phyloP scores from a whole-genome alignment of 2,113 vertebrate species.

The Lamprologus lemairii region DNA sequence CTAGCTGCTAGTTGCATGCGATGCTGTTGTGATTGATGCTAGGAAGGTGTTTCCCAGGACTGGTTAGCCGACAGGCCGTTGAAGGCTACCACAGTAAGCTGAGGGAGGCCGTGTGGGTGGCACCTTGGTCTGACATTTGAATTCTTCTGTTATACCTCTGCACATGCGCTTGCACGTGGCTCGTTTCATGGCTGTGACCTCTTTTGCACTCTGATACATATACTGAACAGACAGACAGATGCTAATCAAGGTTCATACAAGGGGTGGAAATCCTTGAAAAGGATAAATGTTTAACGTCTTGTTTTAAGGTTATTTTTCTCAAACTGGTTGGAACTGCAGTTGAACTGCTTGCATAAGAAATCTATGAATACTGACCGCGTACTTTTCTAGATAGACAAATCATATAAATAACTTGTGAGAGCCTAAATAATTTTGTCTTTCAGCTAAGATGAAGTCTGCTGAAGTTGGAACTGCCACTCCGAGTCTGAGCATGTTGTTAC shows the following conservation, averaged over 20 bases:
- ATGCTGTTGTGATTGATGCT: neutral
- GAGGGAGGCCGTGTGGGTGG: slow-evolving; percentile 29
- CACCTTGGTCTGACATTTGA: slow-evolving; percentile 26
- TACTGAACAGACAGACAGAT: neutral
- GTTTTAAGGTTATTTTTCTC: neutral
- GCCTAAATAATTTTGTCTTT: neutral
- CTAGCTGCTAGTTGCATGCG: neutral
- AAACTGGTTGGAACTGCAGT: neutral
- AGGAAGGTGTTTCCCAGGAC: slow-evolving; percentile 23
- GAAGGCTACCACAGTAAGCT: slow-evolving; percentile 24
- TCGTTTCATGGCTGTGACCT: neutral
- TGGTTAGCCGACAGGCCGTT: slow-evolving; percentile 10
- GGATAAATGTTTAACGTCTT: neutral
- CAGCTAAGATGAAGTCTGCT: neutral
- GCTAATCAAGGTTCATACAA: neutral
- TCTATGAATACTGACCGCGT: neutral
- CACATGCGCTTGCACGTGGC: neutral
- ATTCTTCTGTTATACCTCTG: slow-evolving; percentile 9
- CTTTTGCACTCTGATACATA: neutral
- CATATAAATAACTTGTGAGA: neutral
- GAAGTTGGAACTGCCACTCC: neutral
- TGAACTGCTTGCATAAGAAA: neutral
- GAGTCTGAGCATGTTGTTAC: neutral
- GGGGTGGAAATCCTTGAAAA: neutral
- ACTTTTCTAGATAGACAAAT: neutral